Percentiles rank a stretch among this genome's conserved stretches.
Evolutionary conservation across 1,140 invertebrate species (phyloP).

Genomic region (Zophobas morio): DNA sequence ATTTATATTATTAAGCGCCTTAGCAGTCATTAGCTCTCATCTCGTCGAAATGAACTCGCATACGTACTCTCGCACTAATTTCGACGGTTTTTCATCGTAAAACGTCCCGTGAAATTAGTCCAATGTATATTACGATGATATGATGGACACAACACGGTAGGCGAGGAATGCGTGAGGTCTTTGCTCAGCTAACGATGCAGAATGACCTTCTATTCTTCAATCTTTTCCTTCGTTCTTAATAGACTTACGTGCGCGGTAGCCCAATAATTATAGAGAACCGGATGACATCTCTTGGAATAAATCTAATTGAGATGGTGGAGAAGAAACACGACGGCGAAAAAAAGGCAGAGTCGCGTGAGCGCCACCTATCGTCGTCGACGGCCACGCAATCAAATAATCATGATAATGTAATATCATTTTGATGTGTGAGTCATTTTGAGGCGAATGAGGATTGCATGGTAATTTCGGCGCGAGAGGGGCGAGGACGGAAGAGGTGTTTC

Average conservation of each 20-base stretch:
- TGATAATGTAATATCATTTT: slow-evolving; percentile 17
- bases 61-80: neutral
- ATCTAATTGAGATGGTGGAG: slow-evolving; percentile 38
- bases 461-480: no score
- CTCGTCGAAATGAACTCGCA: neutral
- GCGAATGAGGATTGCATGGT: no score
- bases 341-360: slow-evolving; percentile 5
- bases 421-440: no score
- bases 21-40: neutral
- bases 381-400: slow-evolving; percentile 13
- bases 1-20: neutral
- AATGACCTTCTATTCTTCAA: slow-evolving; percentile 44
- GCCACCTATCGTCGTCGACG: slow-evolving; percentile 10
- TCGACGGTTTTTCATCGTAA: slow-evolving; percentile 10
- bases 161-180: slow-evolving; percentile 44
- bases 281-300: slow-evolving; percentile 42
- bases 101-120: slow-evolving; percentile 36
- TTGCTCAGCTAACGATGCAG: slow-evolving; percentile 46
- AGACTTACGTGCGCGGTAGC: slow-evolving; percentile 41
- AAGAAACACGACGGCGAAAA: neutral
- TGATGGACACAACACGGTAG: slow-evolving; percentile 19
- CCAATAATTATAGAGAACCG: slow-evolving; percentile 42
- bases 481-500: no score
- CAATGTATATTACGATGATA: slow-evolving; percentile 15
- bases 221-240: slow-evolving; percentile 34